Base-by-base conservation (phyloP, 35 echinoderm and acorn worm genomes). In the Apostichopus californicus region DNA sequence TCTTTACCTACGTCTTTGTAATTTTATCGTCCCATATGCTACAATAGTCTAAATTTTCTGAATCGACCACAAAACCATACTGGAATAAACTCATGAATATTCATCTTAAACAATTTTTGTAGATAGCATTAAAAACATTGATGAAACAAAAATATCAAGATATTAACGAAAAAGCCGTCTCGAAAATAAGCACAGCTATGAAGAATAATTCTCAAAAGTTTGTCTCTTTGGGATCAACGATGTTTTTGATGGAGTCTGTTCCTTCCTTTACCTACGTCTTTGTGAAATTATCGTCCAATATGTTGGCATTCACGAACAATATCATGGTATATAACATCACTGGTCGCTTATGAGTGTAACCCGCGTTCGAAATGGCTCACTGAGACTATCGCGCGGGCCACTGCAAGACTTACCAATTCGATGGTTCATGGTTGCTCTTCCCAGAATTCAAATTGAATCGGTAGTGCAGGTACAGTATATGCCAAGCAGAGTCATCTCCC, bases 321-420 rank as follows among this genome's bases (percentile, higher is more conserved):
- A n/a, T 73, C 71, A 17, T 1, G 6, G 71, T 73, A 73, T 5
- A 73, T 73, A 73, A 73, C 20, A 22, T 6, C 71, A 73, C 6
- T 18, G 6, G 71, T 6, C 5, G 20, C 20, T 0, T 0, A 12
- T 7, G 6, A 17, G 7, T 0, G 11, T 55, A 83, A 57, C 80
- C 80, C 80, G 80, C 22, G 18, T 56, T 57, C 5, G 57, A 83
- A 83, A 83, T 83, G 80, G 46, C 80, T n/a, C 11, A 55, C 10
- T 26, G 12, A 13, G 80, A 52, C 55, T 55, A 34, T 83, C 80
- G 80, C 55, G 53, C 80, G 80, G 80, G 80, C 80, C 80, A 83
- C 52, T 83, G 80, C 80, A 52, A 54, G 14, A 28, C 26, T 28
- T 83, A 5, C 17, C 56, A 20, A 83, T 83, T 57, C 80, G 55